Percentiles rank a stretch among this genome's conserved stretches.
Evolutionary conservation across 2,888 invertebrate species (phyloP).

Genomic region (Bibio marci): DNA sequence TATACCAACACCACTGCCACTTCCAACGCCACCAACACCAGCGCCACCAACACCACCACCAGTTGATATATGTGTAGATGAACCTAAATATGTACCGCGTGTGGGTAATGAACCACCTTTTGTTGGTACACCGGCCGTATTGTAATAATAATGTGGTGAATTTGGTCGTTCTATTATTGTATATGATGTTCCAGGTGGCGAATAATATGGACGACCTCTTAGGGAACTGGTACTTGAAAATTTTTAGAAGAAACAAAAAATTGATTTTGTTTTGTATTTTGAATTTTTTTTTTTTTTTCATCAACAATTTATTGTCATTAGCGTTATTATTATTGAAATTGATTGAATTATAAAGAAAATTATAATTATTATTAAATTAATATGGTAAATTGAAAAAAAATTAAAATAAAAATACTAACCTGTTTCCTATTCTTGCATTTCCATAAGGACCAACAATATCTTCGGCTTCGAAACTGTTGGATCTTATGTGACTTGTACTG

Average conservation of each 20-base stretch:
- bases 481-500: constrained; percentile 15
- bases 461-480: constrained; percentile 30
- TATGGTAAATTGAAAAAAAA: too few species aligned
- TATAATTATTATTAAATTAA: too few species aligned
- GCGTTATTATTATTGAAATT: too few species aligned
- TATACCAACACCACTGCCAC: constrained; percentile 5
- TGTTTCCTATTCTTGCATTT: constrained; percentile 24
- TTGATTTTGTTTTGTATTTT: constrained; percentile 16
- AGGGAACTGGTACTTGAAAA: constrained; percentile 25
- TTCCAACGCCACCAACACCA: constrained; percentile 9
- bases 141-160: constrained; percentile 40
- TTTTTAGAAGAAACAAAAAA: constrained; percentile 13
- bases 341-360: too few species aligned
- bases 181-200: constrained; percentile 76
- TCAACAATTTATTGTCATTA: constrained; percentile 7
- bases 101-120: constrained; percentile 28
- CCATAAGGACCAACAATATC: constrained; percentile 23
- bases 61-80: constrained; percentile 34
- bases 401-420: constrained; percentile 1
- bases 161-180: constrained; percentile 72
- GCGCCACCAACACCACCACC: constrained; percentile 6
- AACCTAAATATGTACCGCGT: constrained; percentile 49
- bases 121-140: constrained; percentile 25
- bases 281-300: constrained; percentile 33
- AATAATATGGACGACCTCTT: constrained; percentile 57